Evolutionary conservation across 2,797 vertebrate genomes (phyloP), one percentile per base, ranked within the genome.

Genomic region (Micromesistius poutassou): DNA sequence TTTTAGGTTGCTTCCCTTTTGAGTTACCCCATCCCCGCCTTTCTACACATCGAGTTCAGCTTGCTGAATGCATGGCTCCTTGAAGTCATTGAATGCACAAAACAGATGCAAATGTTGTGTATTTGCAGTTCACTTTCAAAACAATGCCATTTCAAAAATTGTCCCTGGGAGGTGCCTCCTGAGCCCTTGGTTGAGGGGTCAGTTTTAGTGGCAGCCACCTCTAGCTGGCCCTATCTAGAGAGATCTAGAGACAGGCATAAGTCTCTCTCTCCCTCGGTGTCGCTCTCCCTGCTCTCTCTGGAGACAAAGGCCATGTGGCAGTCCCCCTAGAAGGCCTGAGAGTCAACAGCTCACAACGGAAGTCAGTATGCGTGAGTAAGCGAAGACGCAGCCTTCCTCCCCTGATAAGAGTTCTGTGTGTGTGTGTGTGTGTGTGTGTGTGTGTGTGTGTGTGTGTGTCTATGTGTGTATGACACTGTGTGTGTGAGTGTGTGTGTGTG

Each of bases 361-460:
- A 92, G 91, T 92, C 91, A 89, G 87, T 88, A 89, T 86, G 90
- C 84, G 87, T 87, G 85, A 86, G 88, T 87, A 90, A 89, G 88
- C 90, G 88, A 91, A 86, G 83, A 89, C 10, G 8, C 89, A 89
- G 90, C 89, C 90, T 93, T 93, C 89, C 90, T 92, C 90, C 85
- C 84, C 89, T 88, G 91, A 93, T 91, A 92, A 91, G 87, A 42
- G 80, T 85, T 73, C 36, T 30, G 28, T 55, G 74, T 50, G 40
- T 55, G 42, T 25, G 30, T 62, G 70, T 38, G 73, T 72, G 36
- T 75, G 70, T 78, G 50, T 16, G 72, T 77, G 72, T 76, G 77
- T 79, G 70, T 71, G 72, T 72, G 76, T 68, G 38, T 74, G 75
- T 38, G 40, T 75, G 77, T 72, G n/a, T 40, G 50, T 74, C 31